Base-by-base conservation (phyloP, 1,140 invertebrate genomes). In the Calliphora vicina region DNA sequence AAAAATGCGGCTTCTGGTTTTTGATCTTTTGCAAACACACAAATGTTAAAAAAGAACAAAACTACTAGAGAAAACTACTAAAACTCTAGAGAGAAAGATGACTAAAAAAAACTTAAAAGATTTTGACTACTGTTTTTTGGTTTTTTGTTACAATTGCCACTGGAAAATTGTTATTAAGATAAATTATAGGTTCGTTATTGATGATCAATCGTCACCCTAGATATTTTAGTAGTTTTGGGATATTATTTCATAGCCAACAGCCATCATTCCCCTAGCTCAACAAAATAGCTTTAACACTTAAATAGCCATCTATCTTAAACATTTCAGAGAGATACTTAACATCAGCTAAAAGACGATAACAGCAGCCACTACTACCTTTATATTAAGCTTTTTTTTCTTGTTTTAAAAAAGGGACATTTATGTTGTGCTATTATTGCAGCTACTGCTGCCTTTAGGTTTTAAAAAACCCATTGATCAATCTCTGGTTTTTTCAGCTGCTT, bases 381-480 rank as follows among this genome's bases (percentile, higher is more conserved):
- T n/a, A n/a, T n/a, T n/a, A 50, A 50, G 15, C 12, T 50, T 6
- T 13, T 50, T 1, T n/a, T 23, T 15, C 1, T 15, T 35, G 15
- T 3, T 35, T 27, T 35, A 43, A 35, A 35, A 78, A 78, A 78
- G 74, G 74, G 74, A 78, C 74, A 78, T 78, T 78, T 78, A n/a
- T 43, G 35, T 45, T 78, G n/a, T 43, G 35, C 35, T 43, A 43
- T 43, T 78, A 78, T 78, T 78, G 17, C 25, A 45, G 35, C n/a
- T 67, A 9, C n/a, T 67, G 23, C n/a, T 78, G 74, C 74, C 74
- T 78, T 43, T 45, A 43, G 74, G n/a, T 78, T 78, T 45, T 45
- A 25, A 78, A 45, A 45, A 78, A 78, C n/a, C 74, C 74, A 78
- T 78, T 78, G 74, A 78, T 78, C 74, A 78, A 78, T 78, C 74